Evolutionary conservation across 2,113 vertebrate species (phyloP), one percentile per base, ranked within the genome.

Genomic region (Chroicocephalus ridibundus): DNA sequence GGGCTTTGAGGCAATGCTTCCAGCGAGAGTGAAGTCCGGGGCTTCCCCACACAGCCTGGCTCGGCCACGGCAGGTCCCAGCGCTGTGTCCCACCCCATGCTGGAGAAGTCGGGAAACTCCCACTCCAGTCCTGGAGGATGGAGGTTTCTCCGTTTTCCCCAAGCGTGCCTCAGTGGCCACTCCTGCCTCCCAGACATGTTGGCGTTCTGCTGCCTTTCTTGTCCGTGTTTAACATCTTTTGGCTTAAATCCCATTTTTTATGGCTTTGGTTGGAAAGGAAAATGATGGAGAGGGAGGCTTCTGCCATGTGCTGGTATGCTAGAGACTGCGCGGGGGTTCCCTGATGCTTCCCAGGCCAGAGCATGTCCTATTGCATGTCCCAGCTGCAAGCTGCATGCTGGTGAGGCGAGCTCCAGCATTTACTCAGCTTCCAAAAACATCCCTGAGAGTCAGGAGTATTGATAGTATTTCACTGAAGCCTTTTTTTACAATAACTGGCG

Each of bases 11-110:
- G n/a, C 22, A 24, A 44, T 1, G 5, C 6, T 79, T 71, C 27
- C 36, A 52, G 32, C 8, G 38, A 49, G n/a, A 54, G 13, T 0
- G 1, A 55, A 55, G 26, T 17, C 32, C 1, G 1, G 42, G 77
- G 42, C 5, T 1, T 60, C 25, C 34, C 32, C 49, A 36, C 6
- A 5, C 11, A 31, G 14, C 32, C 38, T 42, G n/a, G 27, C 54
- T 40, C 1, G 3, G 47, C 32, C 60, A n/a, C 0, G 0, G 27
- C 16, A 58, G 42, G 8, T 72, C 54, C 19, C 42, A 36, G 27
- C 21, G 49, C 52, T 76, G 46, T 24, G 31, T 58, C 42, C 42
- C 52, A 52, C 44, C 27, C 49, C 60, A 20, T 19, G 44, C 20
- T 69, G 44, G 42, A 44, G 36, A 77, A 77, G 18, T 11, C 61